Percentiles rank a stretch among this genome's conserved stretches.
These are phyloP conservation scores for Gandaritis pyraliata DNA, from an alignment of 2,888 invertebrate genomes.

Conservation along the genomic window DNA sequence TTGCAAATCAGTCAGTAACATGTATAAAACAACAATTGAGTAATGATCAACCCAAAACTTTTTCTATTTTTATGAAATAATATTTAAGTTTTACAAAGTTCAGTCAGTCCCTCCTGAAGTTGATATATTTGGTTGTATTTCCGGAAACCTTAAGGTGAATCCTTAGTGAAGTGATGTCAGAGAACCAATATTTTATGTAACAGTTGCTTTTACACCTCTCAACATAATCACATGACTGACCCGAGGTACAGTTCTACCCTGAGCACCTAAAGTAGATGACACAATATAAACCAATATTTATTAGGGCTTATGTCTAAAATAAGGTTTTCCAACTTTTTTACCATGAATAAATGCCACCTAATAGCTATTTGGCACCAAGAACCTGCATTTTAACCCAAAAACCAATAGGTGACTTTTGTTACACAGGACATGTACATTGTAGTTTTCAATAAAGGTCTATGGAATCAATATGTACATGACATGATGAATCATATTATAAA, in stretches of 20 bases:
- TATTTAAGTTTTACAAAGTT: not conserved
- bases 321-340: not conserved
- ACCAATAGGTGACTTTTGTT: no score
- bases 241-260: not conserved
- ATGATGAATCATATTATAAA: not conserved
- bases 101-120: not conserved
- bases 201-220: not conserved
- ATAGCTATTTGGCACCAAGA: not conserved
- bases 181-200: not conserved
- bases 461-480: no score
- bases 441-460: no score
- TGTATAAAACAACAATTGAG: not conserved
- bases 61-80: not conserved
- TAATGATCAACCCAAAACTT: not conserved
- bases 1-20: not conserved
- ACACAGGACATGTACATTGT: no score
- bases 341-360: constrained; percentile 3
- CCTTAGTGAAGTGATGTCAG: not conserved
- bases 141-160: not conserved
- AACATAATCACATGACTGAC: not conserved
- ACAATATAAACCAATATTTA: not conserved
- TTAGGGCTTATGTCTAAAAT: constrained; percentile 1
- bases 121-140: not conserved
- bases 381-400: no score
- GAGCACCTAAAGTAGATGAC: not conserved